Percentiles rank a stretch among this genome's conserved stretches.
phyloP scores from a whole-genome alignment of 2,888 invertebrate species.

The Synergus gifuensis region DNA sequence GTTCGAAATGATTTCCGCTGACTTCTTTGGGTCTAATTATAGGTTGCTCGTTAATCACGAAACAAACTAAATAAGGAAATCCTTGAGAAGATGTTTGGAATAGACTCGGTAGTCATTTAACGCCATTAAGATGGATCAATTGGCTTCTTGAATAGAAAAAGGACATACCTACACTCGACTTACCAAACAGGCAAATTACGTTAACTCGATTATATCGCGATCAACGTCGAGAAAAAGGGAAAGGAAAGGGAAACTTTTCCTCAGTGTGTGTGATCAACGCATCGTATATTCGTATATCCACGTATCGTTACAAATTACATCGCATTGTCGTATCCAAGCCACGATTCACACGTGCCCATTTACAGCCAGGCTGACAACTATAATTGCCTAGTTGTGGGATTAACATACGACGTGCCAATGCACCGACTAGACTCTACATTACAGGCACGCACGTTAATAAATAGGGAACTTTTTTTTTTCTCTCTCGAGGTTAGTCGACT shows the following conservation, averaged over 20 bases:
- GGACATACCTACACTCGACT: conserved; percentile 13
- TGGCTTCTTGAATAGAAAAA: conserved; percentile 19
- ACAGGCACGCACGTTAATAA: conserved; percentile 4
- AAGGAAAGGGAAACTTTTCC: not conserved
- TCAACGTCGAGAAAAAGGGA: conserved; percentile 1
- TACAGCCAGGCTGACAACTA: no score
- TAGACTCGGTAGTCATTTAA: conserved; percentile 4
- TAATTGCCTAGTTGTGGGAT: no score
- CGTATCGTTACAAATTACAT: no score
- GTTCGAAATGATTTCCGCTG: no score
- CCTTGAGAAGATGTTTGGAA: not conserved
- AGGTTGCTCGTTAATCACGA: not conserved
- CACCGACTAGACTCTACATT: no score
- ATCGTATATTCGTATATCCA: no score
- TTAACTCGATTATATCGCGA: conserved; percentile 21
- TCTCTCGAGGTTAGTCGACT: not conserved
- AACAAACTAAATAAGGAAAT: not conserved
- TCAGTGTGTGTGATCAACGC: not conserved
- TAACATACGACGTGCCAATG: no score
- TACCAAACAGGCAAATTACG: conserved; percentile 13
- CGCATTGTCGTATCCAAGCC: no score
- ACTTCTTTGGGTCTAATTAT: not conserved
- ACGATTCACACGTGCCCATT: no score
- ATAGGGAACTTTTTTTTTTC: conserved; percentile 9
- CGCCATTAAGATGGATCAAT: conserved; percentile 10